Conservation (phyloP, 2,797 vertebrate species). For the Anguilla marmorata region DNA sequence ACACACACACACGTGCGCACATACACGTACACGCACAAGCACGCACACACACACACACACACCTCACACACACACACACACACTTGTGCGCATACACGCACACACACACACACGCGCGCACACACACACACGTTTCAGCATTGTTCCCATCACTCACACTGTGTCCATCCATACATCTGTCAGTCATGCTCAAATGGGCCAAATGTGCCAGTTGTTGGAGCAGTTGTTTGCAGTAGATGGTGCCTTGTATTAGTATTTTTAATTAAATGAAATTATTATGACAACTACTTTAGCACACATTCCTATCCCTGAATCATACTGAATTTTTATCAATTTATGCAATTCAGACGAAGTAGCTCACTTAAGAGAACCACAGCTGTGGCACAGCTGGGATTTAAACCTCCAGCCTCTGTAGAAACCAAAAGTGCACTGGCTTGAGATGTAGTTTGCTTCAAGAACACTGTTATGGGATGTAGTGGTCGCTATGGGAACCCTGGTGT, state of each 20-base stretch:
- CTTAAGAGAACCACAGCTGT: neutral
- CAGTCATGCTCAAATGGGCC: neutral
- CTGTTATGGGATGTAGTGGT: neutral
- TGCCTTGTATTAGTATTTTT: neutral
- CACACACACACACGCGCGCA: neutral
- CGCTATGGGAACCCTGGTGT: too few relatives aligned
- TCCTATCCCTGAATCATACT: neutral
- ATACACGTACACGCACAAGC: neutral
- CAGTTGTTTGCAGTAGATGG: neutral
- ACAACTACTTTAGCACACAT: neutral
- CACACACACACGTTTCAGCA: neutral
- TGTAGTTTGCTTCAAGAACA: neutral
- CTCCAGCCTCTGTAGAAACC: neutral
- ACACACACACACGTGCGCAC: neutral
- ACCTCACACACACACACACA: neutral
- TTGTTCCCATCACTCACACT: too few relatives aligned
- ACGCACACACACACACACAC: slow-evolving; percentile 24
- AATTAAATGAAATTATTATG: neutral
- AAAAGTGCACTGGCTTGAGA: neutral
- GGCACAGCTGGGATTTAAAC: neutral
- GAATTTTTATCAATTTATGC: slow-evolving; percentile 1
- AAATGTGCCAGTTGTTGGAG: neutral
- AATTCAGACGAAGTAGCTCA: neutral
- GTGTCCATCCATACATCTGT: neutral
- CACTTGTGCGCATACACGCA: neutral